These are phyloP conservation scores for Matsumyia berberina DNA, from an alignment of 2,888 invertebrate genomes.

Conservation along the genomic window DNA sequence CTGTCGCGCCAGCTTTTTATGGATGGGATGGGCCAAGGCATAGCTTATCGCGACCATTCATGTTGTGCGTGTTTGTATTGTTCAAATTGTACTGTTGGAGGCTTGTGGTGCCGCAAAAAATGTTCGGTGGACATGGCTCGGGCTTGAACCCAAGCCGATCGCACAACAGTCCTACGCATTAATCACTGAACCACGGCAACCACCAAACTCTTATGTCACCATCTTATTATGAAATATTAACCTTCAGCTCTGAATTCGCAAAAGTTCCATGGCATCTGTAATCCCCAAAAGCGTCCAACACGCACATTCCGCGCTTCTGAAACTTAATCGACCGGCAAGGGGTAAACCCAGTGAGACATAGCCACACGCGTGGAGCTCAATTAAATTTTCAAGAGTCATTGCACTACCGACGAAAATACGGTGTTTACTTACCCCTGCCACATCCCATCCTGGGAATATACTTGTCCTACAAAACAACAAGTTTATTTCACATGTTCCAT, in stretches of 20 bases:
- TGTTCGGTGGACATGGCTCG: too few relatives aligned
- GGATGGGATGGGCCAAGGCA: too few relatives aligned
- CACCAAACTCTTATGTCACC: background rate
- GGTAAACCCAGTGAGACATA: conserved; percentile 23
- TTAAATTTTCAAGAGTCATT: conserved; percentile 59
- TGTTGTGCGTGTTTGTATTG: too few relatives aligned
- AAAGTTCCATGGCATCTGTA: conserved; percentile 30
- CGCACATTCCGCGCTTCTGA: conserved; percentile 33
- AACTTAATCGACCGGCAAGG: conserved; percentile 60
- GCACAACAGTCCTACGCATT: too few relatives aligned
- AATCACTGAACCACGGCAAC: too few relatives aligned
- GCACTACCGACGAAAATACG: conserved; percentile 43
- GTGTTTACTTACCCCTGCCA: background rate
- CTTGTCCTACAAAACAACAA: conserved; percentile 17
- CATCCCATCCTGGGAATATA: conserved; percentile 57
- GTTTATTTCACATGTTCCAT: conserved; percentile 34
- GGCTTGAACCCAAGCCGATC: too few relatives aligned
- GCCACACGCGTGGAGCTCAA: conserved; percentile 21
- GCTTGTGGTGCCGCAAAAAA: too few relatives aligned
- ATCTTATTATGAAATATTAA: background rate
- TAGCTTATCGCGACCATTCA: too few relatives aligned
- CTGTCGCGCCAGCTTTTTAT: too few relatives aligned
- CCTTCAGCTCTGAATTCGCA: conserved; percentile 6
- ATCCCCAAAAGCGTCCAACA: background rate
- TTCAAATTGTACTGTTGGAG: too few relatives aligned